These are phyloP conservation scores for Pterophyllum scalare DNA, from an alignment of 2,113 vertebrate species.

Conservation along the genomic window DNA sequence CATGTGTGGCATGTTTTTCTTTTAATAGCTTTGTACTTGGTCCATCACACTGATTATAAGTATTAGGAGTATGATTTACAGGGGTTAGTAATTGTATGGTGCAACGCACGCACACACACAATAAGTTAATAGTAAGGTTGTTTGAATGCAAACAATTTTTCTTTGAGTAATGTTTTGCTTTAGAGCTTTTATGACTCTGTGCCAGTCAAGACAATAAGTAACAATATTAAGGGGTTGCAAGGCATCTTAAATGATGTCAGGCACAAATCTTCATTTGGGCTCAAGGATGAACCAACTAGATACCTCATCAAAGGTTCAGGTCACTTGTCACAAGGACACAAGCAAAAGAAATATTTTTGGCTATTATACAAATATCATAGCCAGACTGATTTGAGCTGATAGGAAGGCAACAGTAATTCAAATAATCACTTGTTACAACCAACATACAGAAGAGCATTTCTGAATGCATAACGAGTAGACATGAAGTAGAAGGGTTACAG, in stretches of 20 bases:
- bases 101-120: not conserved
- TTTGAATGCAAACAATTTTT: not conserved
- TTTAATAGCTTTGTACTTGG: conserved; percentile 2
- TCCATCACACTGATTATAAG: not conserved
- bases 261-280: not conserved
- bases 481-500: too few species aligned
- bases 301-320: not conserved
- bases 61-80: not conserved
- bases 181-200: not conserved
- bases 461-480: too few species aligned
- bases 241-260: not conserved
- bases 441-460: too few species aligned
- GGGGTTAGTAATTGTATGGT: not conserved
- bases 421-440: too few species aligned
- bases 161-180: not conserved
- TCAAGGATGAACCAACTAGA: not conserved
- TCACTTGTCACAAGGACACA: too few species aligned
- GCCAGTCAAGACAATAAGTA: too few species aligned
- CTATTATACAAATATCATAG: too few species aligned
- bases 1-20: not conserved
- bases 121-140: not conserved
- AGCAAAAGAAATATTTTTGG: too few species aligned
- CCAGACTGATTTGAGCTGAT: too few species aligned
- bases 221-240: not conserved
- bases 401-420: too few species aligned